These are phyloP conservation scores for Capreolus pygargus DNA, from an alignment of 2,113 vertebrate genomes.

Conservation along the genomic window DNA sequence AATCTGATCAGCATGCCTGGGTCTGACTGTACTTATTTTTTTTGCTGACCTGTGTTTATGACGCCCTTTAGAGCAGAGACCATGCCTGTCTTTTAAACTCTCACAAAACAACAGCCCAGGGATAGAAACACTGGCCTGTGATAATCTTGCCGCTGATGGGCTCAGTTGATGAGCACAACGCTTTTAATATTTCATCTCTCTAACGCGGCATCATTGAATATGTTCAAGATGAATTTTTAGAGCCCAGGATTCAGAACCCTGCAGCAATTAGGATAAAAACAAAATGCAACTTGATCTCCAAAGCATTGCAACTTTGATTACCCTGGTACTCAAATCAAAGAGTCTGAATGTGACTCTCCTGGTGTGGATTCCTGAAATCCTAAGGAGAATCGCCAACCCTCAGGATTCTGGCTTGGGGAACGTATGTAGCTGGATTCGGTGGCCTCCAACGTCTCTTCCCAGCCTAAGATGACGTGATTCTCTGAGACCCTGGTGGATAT, in stretches of 20 bases:
- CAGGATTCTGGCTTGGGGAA: not conserved
- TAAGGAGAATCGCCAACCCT: not conserved
- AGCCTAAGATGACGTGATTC: not conserved
- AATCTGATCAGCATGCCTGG: not conserved
- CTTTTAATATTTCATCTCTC: not conserved
- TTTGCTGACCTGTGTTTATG: not conserved
- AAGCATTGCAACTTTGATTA: slow-evolving; percentile 2
- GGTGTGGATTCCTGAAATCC: not conserved
- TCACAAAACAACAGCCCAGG: not conserved
- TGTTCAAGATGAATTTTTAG: not conserved
- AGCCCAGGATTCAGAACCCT: not conserved
- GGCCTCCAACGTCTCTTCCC: not conserved
- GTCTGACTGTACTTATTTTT: not conserved
- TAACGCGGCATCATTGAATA: not conserved
- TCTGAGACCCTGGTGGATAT: not conserved
- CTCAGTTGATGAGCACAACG: not conserved
- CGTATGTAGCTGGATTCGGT: not conserved
- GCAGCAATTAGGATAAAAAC: not conserved
- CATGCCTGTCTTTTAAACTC: not conserved
- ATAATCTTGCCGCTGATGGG: not conserved
- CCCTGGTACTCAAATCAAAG: not conserved
- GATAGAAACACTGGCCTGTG: not conserved
- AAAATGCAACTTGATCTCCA: slow-evolving; percentile 1
- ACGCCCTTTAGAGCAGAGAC: not conserved
- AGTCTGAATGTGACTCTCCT: not conserved